A percentile compares a stretch with the other conserved stretches of the same genome.
phyloP scores from a whole-genome alignment of 2,888 invertebrate genomes.

The Drosophila austrosaltans region DNA sequence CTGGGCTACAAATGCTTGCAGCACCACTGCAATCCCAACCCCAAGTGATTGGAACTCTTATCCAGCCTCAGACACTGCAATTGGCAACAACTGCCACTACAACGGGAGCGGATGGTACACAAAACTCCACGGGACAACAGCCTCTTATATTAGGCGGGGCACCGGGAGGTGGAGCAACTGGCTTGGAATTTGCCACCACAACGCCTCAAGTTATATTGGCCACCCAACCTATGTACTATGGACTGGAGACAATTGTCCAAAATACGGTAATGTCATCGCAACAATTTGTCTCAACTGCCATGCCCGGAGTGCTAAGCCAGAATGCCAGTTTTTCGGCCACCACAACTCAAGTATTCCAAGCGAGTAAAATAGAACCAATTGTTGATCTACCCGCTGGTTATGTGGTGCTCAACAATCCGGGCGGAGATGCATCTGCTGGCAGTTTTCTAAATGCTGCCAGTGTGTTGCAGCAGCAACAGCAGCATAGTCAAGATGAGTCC shows the following conservation, averaged over 20 bases:
- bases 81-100: constrained; percentile 84
- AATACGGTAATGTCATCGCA: constrained; percentile 95
- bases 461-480: constrained; percentile 63
- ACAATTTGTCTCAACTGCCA: constrained; percentile 91
- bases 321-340: constrained; percentile 93
- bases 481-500: constrained; percentile 56
- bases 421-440: constrained; percentile 72
- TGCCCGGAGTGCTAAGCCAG: constrained; percentile 91
- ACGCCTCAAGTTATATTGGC: constrained; percentile 85
- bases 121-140: constrained; percentile 58
- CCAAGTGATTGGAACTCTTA: constrained; percentile 86
- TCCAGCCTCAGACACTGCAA: constrained; percentile 86
- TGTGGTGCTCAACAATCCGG: constrained; percentile 87
- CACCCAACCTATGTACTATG: constrained; percentile 91
- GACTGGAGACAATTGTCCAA: constrained; percentile 93
- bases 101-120: constrained; percentile 75
- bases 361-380: constrained; percentile 92
- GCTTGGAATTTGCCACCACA: constrained; percentile 75
- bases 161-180: constrained; percentile 36
- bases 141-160: constrained; percentile 73
- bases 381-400: constrained; percentile 90
- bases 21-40: constrained; percentile 85
- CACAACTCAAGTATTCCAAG: constrained; percentile 88
- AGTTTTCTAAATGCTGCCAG: constrained; percentile 66
- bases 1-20: constrained; percentile 86